Evolutionary conservation across 2,797 vertebrate genomes (phyloP).

Genomic region (Discoglossus pictus): DNA sequence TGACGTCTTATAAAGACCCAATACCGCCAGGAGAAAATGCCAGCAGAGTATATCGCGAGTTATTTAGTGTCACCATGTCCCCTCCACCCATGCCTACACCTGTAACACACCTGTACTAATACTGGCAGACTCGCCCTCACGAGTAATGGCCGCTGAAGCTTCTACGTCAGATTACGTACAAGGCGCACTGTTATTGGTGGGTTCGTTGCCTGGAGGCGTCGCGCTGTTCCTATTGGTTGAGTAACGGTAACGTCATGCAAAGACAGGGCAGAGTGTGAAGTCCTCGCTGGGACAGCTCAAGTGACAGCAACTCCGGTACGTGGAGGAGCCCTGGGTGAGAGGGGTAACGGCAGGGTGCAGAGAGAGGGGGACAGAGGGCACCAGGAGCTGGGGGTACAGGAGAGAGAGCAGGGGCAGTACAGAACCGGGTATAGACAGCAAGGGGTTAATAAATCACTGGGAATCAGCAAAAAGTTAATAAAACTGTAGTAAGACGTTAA

Average conservation of each 20-base stretch:
- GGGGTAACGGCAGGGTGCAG: neutral
- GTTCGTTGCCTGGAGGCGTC: neutral
- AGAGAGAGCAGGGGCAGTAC: too few relatives aligned
- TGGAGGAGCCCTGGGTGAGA: neutral
- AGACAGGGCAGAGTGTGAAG: neutral
- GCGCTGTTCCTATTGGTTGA: constrained; percentile 12
- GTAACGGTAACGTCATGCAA: neutral
- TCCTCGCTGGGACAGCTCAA: neutral
- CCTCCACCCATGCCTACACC: neutral
- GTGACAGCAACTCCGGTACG: neutral
- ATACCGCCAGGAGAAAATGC: too few relatives aligned
- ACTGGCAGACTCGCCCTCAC: neutral
- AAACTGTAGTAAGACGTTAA: too few relatives aligned
- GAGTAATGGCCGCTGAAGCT: neutral
- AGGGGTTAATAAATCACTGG: too few relatives aligned
- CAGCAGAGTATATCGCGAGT: too few relatives aligned
- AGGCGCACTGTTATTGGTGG: neutral
- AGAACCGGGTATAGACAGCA: too few relatives aligned
- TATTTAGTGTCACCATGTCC: too few relatives aligned
- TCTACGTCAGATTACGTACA: neutral
- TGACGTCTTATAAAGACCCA: too few relatives aligned
- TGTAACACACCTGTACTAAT: neutral
- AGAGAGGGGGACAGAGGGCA: neutral
- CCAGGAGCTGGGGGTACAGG: neutral
- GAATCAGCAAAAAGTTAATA: too few relatives aligned